Conservation (phyloP, 2,113 vertebrate genomes). For the Halichoeres trimaculatus region DNA sequence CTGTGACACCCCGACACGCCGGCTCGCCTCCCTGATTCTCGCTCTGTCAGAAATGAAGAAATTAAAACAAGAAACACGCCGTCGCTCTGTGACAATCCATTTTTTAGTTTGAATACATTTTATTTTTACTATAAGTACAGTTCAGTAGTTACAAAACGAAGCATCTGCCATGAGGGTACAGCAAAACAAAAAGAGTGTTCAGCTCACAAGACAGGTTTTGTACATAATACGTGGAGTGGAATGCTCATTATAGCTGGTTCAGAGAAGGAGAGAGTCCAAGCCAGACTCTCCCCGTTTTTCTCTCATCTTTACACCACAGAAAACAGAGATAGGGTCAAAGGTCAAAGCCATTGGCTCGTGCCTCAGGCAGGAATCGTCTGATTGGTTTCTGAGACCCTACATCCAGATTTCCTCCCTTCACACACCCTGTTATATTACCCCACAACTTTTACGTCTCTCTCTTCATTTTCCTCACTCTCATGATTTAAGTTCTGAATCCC, state of each 20-base stretch:
- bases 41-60: constrained; percentile 35
- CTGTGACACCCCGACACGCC: constrained; percentile 14
- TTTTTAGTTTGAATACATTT: constrained; percentile 88
- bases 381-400: constrained; percentile 61
- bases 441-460: constrained; percentile 25
- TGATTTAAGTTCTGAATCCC: constrained; percentile 63
- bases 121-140: constrained; percentile 92
- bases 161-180: constrained; percentile 88
- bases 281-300: constrained; percentile 61
- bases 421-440: constrained; percentile 58
- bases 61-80: constrained; percentile 55
- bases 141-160: constrained; percentile 91
- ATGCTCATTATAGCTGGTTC: constrained; percentile 83
- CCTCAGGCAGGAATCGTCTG: constrained; percentile 46
- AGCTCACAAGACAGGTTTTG: constrained; percentile 86
- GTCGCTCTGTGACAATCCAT: constrained; percentile 52
- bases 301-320: constrained; percentile 71
- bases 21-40: constrained; percentile 13
- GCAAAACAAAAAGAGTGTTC: constrained; percentile 84
- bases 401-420: constrained; percentile 53
- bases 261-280: constrained; percentile 70
- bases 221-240: constrained; percentile 82
- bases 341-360: constrained; percentile 58
- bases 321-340: constrained; percentile 61
- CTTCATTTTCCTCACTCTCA: constrained; percentile 52